Conservation (phyloP, 1,140 invertebrate species). For the Drosophila yakuba region DNA sequence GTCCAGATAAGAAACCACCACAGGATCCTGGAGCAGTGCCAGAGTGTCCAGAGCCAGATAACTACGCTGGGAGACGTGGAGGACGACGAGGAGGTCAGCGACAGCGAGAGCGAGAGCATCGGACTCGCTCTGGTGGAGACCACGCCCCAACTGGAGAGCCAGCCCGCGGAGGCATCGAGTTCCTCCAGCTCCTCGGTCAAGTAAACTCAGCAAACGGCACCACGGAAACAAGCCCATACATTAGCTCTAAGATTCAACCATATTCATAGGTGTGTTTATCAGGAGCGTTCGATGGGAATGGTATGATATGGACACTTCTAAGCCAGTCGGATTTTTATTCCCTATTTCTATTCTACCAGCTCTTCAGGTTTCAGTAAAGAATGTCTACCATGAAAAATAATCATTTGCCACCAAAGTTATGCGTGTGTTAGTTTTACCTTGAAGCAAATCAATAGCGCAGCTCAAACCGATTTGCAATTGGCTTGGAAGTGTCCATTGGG, state of each 20-base stretch:
- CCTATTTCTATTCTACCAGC: background rate
- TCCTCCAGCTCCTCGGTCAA: conserved; percentile 75
- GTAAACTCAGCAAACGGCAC: conserved; percentile 47
- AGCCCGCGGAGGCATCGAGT: conserved; percentile 47
- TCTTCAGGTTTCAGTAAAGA: background rate
- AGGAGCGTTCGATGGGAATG: background rate
- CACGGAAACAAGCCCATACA: background rate
- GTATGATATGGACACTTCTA: background rate
- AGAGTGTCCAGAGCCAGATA: conserved; percentile 79
- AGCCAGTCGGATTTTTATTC: background rate
- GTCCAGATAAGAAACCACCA: conserved; percentile 36
- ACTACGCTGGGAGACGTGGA: conserved; percentile 77
- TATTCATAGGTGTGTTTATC: background rate
- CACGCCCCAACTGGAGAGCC: conserved; percentile 62
- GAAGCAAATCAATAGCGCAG: too few relatives aligned
- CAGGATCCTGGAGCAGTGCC: conserved; percentile 66
- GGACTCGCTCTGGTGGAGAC: conserved; percentile 65
- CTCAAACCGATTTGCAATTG: background rate
- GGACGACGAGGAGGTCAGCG: conserved; percentile 48
- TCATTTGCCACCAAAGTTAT: too few relatives aligned
- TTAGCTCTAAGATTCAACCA: conserved; percentile 18
- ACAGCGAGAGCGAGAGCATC: conserved; percentile 63
- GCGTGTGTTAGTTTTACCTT: too few relatives aligned
- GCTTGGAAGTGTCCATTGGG: conserved; percentile 3
- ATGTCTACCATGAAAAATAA: too few relatives aligned